These are phyloP conservation scores for Sinodicranocentrus sp. DNA, from an alignment of 2,888 invertebrate genomes.

Conservation along the genomic window DNA sequence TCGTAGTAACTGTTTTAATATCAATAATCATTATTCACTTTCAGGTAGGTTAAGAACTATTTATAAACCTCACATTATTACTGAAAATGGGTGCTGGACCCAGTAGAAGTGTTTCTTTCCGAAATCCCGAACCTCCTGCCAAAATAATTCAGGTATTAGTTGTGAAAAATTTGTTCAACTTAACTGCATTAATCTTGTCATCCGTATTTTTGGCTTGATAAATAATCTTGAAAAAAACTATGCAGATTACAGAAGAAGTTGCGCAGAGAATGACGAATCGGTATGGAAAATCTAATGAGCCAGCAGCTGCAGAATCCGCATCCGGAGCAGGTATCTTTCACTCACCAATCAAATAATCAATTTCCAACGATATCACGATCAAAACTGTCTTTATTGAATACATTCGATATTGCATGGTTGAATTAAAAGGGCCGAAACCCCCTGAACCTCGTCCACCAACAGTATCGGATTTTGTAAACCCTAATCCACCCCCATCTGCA, in stretches of 20 bases:
- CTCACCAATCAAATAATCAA: no score
- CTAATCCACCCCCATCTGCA: slow-evolving; percentile 51
- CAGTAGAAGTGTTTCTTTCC: slow-evolving; percentile 63
- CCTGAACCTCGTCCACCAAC: slow-evolving; percentile 50
- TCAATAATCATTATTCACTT: no score
- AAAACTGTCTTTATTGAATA: no score
- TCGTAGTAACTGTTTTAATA: no score
- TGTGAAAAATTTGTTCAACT: background rate
- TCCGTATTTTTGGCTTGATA: background rate
- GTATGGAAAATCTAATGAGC: slow-evolving; percentile 51
- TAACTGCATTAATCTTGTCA: background rate
- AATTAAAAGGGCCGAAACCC: background rate
- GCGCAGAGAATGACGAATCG: slow-evolving; percentile 68
- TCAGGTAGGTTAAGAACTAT: no score
- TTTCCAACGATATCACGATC: background rate
- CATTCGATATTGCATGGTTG: background rate
- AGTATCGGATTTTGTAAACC: slow-evolving; percentile 60
- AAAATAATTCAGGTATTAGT: slow-evolving; percentile 68
- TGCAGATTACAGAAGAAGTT: slow-evolving; percentile 66
- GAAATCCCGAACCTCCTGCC: slow-evolving; percentile 69
- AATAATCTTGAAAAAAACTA: background rate
- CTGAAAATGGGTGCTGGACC: slow-evolving; percentile 66
- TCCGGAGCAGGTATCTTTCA: slow-evolving; percentile 29
- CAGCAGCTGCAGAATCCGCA: slow-evolving; percentile 22
- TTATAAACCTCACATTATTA: no score